Evolutionary conservation across 2,888 invertebrate species (phyloP), one percentile per base, ranked within the genome.

Genomic region (Microchrysa polita): DNA sequence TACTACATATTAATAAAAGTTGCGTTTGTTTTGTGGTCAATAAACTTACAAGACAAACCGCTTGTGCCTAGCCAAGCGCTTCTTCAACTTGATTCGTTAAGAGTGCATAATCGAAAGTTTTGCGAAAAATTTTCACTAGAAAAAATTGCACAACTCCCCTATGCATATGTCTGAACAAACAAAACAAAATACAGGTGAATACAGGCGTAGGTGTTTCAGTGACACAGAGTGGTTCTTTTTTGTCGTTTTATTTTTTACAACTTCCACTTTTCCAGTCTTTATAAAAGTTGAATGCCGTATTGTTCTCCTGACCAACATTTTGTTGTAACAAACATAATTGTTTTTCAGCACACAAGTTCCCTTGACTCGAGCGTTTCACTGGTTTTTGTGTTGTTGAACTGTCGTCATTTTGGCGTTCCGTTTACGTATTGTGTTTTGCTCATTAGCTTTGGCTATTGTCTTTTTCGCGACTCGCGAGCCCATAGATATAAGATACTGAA

Each of bases 281-380:
- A 7, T 34, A 5, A 7, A 34, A 34, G 48, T 48, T 20, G 18
- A 55, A 55, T 55, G 55, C 10, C 18, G 55, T 20, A 55, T 55
- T 55, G 55, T 55, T 55, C 55, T 55, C 18, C 22, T 55, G 55
- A 55, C 55, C 55, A 55, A 55, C 55, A 55, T 55, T 55, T 10
- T 12, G 48, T n/a, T 4, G 48, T 48, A 48, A 48, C 14, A 48
- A 5, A n/a, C n/a, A n/a, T n/a, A n/a, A n/a, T n/a, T n/a, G n/a
- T n/a, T n/a, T n/a, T n/a, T n/a, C n/a, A 7, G 48, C 12, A 2
- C 10, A 7, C 16, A n/a, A 12, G 16, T 48, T n/a, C 48, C 48
- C 48, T 48, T 34, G 27, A 34, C 27, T 34, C 5, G 2, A 2
- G 5, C 4, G 2, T 48, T 48, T 12, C 4, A 2, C 12, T 4